Conservation (phyloP, 2,797 vertebrate species). For the Harpagifer antarcticus region DNA sequence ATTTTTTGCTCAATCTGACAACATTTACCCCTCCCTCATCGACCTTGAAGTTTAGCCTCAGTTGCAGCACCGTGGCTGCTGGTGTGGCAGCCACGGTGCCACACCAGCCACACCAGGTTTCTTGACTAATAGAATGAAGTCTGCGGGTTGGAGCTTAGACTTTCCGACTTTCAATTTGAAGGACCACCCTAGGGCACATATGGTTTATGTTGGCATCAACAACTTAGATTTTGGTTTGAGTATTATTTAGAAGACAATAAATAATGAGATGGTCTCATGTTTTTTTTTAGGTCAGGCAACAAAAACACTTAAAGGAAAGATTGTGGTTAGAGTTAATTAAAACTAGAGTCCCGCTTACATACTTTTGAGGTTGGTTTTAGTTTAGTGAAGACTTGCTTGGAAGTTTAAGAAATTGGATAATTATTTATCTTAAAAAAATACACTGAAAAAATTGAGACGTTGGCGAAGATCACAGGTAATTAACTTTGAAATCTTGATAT, state of each 20-base stretch:
- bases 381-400: neutral
- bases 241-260: neutral
- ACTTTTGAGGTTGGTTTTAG: neutral
- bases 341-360: neutral
- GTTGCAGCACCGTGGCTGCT: no score
- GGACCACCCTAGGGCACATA: no score
- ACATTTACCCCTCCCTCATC: no score
- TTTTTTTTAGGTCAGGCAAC: neutral
- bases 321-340: neutral
- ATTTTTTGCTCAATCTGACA: no score
- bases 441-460: neutral
- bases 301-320: neutral
- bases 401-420: neutral
- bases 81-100: no score
- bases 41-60: no score
- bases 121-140: no score
- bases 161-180: no score
- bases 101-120: no score
- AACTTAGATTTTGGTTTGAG: neutral
- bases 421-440: neutral
- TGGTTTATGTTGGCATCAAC: neutral
- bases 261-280: neutral
- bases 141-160: no score
- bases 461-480: no score
- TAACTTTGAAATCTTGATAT: neutral